A percentile compares a stretch with the other conserved stretches of the same genome.
Evolutionary conservation across 2,888 invertebrate genomes (phyloP).

Genomic region (Dryomyza anilis): DNA sequence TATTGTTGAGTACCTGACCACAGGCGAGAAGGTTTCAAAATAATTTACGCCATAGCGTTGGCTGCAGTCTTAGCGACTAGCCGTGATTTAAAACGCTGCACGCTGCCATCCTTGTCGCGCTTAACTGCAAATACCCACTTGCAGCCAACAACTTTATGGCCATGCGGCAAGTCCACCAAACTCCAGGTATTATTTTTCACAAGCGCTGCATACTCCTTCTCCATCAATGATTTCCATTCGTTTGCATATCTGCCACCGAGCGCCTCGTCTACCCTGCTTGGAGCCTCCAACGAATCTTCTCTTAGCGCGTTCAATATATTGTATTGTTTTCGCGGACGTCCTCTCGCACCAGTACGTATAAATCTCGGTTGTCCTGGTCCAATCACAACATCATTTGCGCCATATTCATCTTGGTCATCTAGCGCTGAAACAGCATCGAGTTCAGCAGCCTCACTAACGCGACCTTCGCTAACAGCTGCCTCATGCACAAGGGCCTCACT

Average conservation of each 20-base stretch:
- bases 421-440: too few relatives aligned
- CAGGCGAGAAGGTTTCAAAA: slow-evolving; percentile 31
- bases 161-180: background rate
- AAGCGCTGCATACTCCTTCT: background rate
- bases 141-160: slow-evolving; percentile 7
- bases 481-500: too few relatives aligned
- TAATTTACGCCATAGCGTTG: slow-evolving; percentile 35
- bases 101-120: slow-evolving; percentile 3
- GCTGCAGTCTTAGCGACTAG: slow-evolving; percentile 30
- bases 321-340: background rate
- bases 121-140: slow-evolving; percentile 26
- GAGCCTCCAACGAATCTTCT: background rate
- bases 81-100: slow-evolving; percentile 21
- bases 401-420: background rate
- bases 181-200: background rate
- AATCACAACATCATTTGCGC: too few relatives aligned
- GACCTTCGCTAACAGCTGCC: too few relatives aligned
- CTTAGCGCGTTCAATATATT: background rate
- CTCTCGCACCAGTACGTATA: background rate
- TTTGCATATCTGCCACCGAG: background rate
- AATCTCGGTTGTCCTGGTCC: background rate
- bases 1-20: slow-evolving; percentile 31
- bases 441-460: too few relatives aligned
- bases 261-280: background rate
- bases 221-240: background rate